phyloP scores from a whole-genome alignment of 2,797 vertebrate species.

The Scyliorhinus canicula region DNA sequence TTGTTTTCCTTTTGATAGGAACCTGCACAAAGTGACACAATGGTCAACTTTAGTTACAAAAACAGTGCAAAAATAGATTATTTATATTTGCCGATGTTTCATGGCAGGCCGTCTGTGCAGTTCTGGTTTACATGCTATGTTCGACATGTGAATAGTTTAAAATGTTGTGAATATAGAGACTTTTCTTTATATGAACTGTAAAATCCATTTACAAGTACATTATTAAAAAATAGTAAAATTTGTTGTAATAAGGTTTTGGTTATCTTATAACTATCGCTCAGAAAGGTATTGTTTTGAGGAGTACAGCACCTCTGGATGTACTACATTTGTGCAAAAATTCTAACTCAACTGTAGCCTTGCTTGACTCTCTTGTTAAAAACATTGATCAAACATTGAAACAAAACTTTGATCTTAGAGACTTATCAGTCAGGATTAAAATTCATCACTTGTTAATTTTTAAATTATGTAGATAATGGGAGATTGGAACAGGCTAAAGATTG shows the following conservation, averaged over 20 bases:
- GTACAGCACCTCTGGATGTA: background rate
- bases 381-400: too few species aligned
- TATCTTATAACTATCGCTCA: background rate
- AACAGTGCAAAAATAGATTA: background rate
- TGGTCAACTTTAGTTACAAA: background rate
- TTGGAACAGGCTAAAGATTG: background rate
- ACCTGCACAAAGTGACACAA: background rate
- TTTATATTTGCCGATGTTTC: background rate
- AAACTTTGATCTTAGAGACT: background rate
- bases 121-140: background rate
- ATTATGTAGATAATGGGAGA: background rate
- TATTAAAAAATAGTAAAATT: background rate
- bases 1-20: background rate
- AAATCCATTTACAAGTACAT: background rate
- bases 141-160: background rate
- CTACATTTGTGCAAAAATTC: background rate
- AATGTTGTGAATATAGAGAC: background rate
- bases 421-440: background rate
- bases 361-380: background rate
- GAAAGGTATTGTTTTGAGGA: background rate
- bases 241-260: background rate
- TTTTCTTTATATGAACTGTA: background rate
- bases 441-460: background rate
- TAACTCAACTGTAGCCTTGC: background rate
- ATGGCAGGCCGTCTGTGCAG: background rate